phyloP scores from a whole-genome alignment of 2,797 vertebrate genomes.

The Schizothorax lantsangensis region DNA sequence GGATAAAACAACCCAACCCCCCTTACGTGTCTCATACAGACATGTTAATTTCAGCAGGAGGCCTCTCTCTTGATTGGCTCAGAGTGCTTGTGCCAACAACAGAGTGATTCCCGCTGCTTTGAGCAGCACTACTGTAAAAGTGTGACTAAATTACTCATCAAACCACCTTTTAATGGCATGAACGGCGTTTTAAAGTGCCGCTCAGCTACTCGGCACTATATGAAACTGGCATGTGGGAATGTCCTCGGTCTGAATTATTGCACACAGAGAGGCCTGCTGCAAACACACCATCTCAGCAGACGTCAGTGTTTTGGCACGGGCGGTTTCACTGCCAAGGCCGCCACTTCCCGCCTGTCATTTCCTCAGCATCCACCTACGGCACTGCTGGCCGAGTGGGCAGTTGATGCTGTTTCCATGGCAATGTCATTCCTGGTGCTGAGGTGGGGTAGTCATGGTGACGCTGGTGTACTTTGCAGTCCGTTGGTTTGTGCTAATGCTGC shows the following conservation, averaged over 20 bases:
- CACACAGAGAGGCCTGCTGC: neutral
- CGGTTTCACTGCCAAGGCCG: constrained; percentile 1
- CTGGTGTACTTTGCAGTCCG: constrained; percentile 48
- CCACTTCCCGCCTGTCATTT: constrained; percentile 63
- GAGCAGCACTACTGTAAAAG: constrained; percentile 30
- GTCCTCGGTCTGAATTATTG: constrained; percentile 6
- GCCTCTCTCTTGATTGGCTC: constrained; percentile 36
- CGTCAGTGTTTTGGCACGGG: constrained; percentile 51
- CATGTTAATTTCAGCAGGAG: constrained; percentile 36
- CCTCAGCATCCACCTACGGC: constrained; percentile 45
- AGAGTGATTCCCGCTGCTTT: constrained; percentile 41
- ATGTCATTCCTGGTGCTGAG: constrained; percentile 67
- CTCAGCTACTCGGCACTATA: constrained; percentile 26
- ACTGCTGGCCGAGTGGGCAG: constrained; percentile 45
- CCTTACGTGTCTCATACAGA: neutral
- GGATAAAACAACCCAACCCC: neutral
- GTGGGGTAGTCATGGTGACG: constrained; percentile 58
- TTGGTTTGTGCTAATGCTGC: constrained; percentile 22
- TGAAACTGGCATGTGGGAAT: constrained; percentile 27
- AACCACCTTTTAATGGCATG: constrained; percentile 38
- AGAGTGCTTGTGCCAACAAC: constrained; percentile 20
- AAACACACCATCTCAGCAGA: constrained; percentile 29
- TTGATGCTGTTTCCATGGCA: constrained; percentile 65
- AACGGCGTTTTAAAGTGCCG: constrained; percentile 34
- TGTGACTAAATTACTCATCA: constrained; percentile 44